These are phyloP conservation scores for Drosophila helvetica DNA, from an alignment of 2,888 invertebrate genomes.

Conservation along the genomic window DNA sequence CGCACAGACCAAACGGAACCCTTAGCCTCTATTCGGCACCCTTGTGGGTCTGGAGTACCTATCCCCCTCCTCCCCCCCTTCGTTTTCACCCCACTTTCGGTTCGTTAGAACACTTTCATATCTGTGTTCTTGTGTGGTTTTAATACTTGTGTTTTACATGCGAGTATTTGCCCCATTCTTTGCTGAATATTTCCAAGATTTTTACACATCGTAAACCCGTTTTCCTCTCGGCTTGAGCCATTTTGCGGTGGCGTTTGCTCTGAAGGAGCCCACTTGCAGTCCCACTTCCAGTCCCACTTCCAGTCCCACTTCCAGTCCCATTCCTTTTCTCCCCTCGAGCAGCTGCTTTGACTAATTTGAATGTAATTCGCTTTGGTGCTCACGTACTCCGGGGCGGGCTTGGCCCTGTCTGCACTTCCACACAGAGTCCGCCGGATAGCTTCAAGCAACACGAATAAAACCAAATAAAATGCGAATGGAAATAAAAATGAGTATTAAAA, in stretches of 20 bases:
- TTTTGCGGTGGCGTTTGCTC: not conserved
- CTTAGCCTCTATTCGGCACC: too few relatives aligned
- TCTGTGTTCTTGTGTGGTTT: conserved; percentile 14
- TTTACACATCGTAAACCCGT: conserved; percentile 58
- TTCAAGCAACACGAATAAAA: conserved; percentile 61
- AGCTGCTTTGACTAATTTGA: conserved; percentile 61
- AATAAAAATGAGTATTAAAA: conserved; percentile 32
- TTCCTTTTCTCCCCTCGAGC: not conserved
- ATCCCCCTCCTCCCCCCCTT: too few relatives aligned
- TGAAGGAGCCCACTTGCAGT: not conserved
- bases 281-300: not conserved
- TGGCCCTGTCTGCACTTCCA: too few relatives aligned
- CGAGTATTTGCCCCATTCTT: conserved; percentile 8
- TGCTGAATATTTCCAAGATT: conserved; percentile 45
- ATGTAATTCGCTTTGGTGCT: conserved; percentile 62
- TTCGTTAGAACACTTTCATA: not conserved
- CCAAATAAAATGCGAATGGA: conserved; percentile 40
- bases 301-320: too few relatives aligned
- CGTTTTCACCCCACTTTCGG: not conserved
- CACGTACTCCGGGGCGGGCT: conserved; percentile 54
- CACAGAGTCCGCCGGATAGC: conserved; percentile 47
- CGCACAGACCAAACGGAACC: too few relatives aligned
- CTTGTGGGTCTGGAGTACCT: too few relatives aligned
- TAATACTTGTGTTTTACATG: conserved; percentile 34
- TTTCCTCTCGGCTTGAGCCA: conserved; percentile 10